Conservation (phyloP, 2,113 vertebrate species). For the Alexandromys fortis region DNA sequence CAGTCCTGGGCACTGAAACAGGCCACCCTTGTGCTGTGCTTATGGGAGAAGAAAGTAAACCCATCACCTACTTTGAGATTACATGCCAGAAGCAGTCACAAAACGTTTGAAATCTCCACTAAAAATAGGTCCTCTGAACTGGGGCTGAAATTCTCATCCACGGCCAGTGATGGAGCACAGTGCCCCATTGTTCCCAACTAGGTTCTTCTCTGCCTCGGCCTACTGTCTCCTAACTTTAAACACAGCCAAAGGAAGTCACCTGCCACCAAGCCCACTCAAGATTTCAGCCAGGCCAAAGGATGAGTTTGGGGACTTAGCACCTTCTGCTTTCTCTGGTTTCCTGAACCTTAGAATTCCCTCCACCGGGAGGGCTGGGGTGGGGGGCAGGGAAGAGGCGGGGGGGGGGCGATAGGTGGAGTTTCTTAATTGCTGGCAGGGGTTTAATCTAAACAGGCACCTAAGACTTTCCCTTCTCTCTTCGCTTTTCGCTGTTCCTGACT, state of each 20-base stretch:
- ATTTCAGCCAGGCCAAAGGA: background rate
- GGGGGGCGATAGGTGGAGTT: background rate
- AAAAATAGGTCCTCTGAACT: conserved; percentile 69
- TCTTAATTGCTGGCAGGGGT: background rate
- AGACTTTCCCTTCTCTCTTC: background rate
- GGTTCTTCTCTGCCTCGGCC: conserved; percentile 24
- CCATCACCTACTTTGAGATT: background rate
- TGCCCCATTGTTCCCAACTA: conserved; percentile 66
- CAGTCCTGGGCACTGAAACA: conserved; percentile 68
- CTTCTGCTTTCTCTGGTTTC: background rate
- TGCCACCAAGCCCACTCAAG: background rate
- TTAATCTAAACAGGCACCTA: accelerated
- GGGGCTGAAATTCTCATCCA: conserved; percentile 69
- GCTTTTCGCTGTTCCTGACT: background rate
- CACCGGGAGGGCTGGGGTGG: background rate
- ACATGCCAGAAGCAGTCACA: conserved; percentile 59
- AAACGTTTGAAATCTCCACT: conserved; percentile 69
- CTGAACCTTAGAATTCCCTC: background rate
- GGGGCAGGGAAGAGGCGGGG: background rate
- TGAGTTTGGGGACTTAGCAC: conserved; percentile 69
- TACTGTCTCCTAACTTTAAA: conserved; percentile 65
- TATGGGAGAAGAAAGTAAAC: background rate
- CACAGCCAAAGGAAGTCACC: background rate
- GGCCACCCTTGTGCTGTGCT: conserved; percentile 67
- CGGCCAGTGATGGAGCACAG: conserved; percentile 45